These are phyloP conservation scores for Drosophila kikkawai DNA, from an alignment of 1,140 invertebrate species.

Conservation along the genomic window DNA sequence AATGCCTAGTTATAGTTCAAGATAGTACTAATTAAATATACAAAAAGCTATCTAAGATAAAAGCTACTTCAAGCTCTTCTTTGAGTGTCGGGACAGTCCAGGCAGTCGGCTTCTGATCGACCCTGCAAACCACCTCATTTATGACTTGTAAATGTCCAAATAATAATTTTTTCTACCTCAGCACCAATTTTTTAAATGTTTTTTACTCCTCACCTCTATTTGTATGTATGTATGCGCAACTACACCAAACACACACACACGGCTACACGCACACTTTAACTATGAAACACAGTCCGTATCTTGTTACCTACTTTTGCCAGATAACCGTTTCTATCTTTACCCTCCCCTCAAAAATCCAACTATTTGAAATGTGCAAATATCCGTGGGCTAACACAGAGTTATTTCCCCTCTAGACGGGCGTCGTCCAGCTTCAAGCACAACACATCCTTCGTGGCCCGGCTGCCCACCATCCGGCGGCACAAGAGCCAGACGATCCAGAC, in stretches of 20 bases:
- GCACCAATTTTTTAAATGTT: conserved; percentile 22
- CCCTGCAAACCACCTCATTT: conserved; percentile 26
- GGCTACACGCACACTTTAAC: conserved; percentile 34
- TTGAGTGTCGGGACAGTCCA: conserved; percentile 3
- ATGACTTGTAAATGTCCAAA: conserved; percentile 19
- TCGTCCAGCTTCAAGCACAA: conserved; percentile 95
- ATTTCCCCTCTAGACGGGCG: conserved; percentile 86
- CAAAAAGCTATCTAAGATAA: background rate
- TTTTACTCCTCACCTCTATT: conserved; percentile 10
- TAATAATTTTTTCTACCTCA: conserved; percentile 14
- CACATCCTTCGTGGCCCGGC: conserved; percentile 94
- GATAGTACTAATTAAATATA: conserved; percentile 1
- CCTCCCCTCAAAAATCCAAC: conserved; percentile 2
- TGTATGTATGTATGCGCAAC: conserved; percentile 28
- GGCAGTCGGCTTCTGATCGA: conserved; percentile 5
- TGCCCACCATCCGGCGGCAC: conserved; percentile 93
- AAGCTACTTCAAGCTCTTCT: background rate
- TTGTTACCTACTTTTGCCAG: conserved; percentile 40
- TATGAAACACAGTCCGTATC: conserved; percentile 38
- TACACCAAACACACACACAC: conserved; percentile 33
- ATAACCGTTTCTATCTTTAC: conserved; percentile 35
- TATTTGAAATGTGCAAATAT: conserved; percentile 18
- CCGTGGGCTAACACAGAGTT: conserved; percentile 20
- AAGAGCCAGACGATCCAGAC: conserved; percentile 91
- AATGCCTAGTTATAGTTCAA: background rate